phyloP scores from a whole-genome alignment of 2,797 vertebrate species.

The Acanthiza pusilla region DNA sequence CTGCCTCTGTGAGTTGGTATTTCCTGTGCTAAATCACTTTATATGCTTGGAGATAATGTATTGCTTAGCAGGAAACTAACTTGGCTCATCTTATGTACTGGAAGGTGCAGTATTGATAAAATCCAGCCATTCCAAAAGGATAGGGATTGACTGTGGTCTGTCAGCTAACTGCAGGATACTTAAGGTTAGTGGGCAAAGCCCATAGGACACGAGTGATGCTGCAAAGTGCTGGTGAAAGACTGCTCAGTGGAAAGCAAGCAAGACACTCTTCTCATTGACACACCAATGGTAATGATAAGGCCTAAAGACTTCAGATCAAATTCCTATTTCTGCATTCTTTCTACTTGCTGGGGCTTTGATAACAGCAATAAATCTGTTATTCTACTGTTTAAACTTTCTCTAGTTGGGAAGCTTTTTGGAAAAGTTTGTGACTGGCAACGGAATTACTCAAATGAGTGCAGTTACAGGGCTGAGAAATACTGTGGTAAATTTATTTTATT shows the following conservation, averaged over 20 bases:
- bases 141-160: rapidly evolving
- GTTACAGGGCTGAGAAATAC: not conserved
- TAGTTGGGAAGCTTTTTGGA: not conserved
- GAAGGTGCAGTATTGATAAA: not conserved
- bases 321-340: not conserved
- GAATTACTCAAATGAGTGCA: not conserved
- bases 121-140: not conserved
- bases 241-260: not conserved
- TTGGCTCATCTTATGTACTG: not conserved
- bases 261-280: not conserved
- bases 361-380: not conserved
- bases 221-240: not conserved
- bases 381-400: not conserved
- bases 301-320: not conserved
- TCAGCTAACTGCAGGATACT: not conserved
- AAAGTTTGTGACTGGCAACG: not conserved
- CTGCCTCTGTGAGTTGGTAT: not conserved
- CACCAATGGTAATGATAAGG: not conserved
- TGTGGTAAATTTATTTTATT: not conserved
- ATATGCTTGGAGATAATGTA: not conserved
- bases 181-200: not conserved
- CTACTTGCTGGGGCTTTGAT: not conserved
- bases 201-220: rapidly evolving
- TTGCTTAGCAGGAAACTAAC: not conserved
- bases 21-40: not conserved